Conservation (phyloP, 2,888 invertebrate species). For the Eurois occulta region DNA sequence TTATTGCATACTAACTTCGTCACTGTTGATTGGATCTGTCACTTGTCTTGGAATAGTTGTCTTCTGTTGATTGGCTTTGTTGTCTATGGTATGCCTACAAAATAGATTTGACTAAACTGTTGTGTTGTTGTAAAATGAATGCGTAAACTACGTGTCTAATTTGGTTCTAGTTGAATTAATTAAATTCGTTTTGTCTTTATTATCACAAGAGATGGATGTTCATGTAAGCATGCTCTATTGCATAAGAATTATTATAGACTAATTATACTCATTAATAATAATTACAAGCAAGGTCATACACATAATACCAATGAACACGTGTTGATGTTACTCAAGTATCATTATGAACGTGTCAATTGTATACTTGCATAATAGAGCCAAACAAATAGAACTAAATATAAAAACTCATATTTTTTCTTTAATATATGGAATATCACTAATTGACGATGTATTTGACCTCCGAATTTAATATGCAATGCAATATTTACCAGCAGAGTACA, state of each 20-base stretch:
- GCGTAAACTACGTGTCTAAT: background rate
- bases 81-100: background rate
- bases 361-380: constrained; percentile 29
- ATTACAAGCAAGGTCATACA: constrained; percentile 18
- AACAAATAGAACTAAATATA: background rate
- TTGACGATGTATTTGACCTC: background rate
- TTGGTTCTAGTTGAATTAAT: background rate
- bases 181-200: background rate
- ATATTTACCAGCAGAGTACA: constrained; percentile 19
- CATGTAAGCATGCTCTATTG: background rate
- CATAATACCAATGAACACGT: constrained; percentile 40
- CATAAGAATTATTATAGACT: background rate
- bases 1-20: background rate
- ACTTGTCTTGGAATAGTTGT: background rate
- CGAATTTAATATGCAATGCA: constrained; percentile 19
- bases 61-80: background rate
- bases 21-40: constrained; percentile 13
- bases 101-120: background rate
- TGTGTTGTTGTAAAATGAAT: constrained; percentile 1
- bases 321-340: constrained; percentile 30
- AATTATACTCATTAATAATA: constrained; percentile 22
- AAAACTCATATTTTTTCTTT: background rate
- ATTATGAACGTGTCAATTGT: constrained; percentile 28
- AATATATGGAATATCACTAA: background rate
- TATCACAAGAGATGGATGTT: background rate